phyloP scores from a whole-genome alignment of 2,888 invertebrate species.

The Lamellibrachia columna region DNA sequence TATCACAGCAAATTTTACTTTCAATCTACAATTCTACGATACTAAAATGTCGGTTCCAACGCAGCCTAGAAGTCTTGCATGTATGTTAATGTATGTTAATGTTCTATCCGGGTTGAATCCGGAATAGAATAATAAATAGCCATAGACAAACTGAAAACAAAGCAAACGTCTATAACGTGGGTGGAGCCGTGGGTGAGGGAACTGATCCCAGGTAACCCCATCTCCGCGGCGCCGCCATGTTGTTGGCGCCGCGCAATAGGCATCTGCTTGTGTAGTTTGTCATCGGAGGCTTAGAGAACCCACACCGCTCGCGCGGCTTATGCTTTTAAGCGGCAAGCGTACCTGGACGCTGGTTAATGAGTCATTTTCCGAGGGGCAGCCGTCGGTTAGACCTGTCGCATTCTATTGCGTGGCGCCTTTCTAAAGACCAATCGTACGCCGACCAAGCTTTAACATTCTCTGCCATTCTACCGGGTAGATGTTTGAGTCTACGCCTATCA shows the following conservation, averaged over 20 bases:
- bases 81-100: neutral
- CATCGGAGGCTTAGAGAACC: neutral
- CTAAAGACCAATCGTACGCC: neutral
- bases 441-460: neutral
- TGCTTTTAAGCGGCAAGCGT: neutral
- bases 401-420: neutral
- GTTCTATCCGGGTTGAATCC: neutral
- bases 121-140: no score
- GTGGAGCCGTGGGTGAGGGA: no score
- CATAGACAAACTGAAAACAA: no score
- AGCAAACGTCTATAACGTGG: no score
- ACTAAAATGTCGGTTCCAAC: neutral
- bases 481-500: neutral
- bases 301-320: neutral
- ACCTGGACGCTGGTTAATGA: slow-evolving; percentile 11
- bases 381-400: neutral
- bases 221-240: no score
- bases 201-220: no score
- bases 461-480: neutral
- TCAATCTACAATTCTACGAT: neutral
- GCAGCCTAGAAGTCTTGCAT: neutral
- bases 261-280: neutral
- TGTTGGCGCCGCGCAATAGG: no score
- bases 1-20: neutral
- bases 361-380: neutral